Percentiles rank a stretch among this genome's conserved stretches.
Conservation (phyloP, 1,140 invertebrate species). For the Procambarus virginalis region DNA sequence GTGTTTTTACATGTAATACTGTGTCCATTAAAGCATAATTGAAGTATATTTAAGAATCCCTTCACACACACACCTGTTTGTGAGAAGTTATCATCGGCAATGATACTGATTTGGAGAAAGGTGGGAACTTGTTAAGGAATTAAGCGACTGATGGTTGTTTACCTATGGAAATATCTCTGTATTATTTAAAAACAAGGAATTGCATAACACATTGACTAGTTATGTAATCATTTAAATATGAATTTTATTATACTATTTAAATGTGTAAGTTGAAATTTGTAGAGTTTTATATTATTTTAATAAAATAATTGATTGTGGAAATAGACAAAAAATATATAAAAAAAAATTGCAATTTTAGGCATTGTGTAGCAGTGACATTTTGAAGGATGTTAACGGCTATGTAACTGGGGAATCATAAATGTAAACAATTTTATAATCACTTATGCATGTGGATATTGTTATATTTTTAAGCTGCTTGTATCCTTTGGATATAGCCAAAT, state of each 20-base stretch:
- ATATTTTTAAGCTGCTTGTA: not conserved
- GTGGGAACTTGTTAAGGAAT: not conserved
- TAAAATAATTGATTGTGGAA: not conserved
- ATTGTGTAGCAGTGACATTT: not conserved
- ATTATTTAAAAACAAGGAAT: too few species aligned
- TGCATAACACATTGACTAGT: too few species aligned
- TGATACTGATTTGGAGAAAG: conserved; percentile 1
- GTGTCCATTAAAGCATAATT: conserved; percentile 11
- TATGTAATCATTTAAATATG: too few species aligned
- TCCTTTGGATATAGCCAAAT: not conserved
- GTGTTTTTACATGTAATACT: conserved; percentile 7
- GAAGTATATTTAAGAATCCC: not conserved
- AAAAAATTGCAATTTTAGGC: not conserved
- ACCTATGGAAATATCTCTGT: too few species aligned
- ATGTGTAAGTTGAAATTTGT: not conserved
- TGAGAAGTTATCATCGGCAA: not conserved
- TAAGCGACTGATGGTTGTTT: too few species aligned
- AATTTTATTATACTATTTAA: not conserved
- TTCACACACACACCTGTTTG: not conserved
- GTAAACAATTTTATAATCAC: not conserved
- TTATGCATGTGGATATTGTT: not conserved
- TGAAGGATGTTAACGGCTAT: too few species aligned
- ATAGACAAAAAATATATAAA: not conserved
- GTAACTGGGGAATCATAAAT: too few species aligned
- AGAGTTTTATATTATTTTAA: not conserved